phyloP scores from a whole-genome alignment of 2,113 vertebrate species.

The Melozone crissalis region DNA sequence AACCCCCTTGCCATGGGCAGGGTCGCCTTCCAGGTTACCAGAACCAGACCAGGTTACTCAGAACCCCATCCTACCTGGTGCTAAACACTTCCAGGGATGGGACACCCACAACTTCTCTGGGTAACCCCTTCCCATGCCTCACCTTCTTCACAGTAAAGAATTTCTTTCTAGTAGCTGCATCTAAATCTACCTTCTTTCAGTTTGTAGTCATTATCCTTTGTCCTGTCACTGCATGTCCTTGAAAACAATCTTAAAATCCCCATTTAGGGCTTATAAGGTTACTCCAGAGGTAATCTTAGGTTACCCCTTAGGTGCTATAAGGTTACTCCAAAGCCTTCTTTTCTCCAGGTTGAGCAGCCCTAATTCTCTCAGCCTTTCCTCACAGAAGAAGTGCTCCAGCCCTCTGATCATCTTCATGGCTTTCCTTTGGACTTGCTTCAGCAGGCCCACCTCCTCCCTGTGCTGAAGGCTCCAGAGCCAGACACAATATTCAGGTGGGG shows the following conservation, averaged over 20 bases:
- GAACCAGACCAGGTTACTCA: neutral
- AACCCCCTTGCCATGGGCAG: neutral
- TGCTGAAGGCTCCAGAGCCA: neutral
- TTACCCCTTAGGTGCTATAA: too few species aligned
- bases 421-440: neutral
- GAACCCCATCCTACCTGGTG: neutral
- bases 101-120: neutral
- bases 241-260: neutral
- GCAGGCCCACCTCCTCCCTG: neutral
- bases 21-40: neutral
- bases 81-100: fast-evolving
- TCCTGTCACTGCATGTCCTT: neutral
- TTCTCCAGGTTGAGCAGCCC: neutral
- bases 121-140: neutral
- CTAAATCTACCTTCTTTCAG: neutral
- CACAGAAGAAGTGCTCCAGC: neutral
- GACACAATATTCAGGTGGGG: too few species aligned
- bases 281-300: neutral
- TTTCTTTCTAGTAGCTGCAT: neutral
- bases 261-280: fast-evolving
- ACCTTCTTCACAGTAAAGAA: neutral
- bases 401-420: neutral
- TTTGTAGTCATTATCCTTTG: neutral
- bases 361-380: neutral
- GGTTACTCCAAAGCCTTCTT: neutral